Percentiles rank a stretch among this genome's conserved stretches.
Conservation (phyloP, 2,113 vertebrate species). For the Colinus virginianus region DNA sequence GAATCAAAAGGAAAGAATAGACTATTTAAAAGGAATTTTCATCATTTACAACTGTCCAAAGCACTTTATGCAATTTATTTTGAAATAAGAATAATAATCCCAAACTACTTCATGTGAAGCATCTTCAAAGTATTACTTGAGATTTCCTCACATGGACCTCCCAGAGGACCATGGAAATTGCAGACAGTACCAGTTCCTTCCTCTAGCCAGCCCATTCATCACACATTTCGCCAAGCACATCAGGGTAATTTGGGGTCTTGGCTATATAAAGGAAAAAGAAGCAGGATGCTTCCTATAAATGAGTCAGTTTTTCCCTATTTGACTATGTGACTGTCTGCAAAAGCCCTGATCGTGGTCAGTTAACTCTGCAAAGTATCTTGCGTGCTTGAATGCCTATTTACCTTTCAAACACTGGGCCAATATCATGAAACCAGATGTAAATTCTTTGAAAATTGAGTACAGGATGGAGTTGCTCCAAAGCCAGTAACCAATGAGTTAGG, state of each 20-base stretch:
- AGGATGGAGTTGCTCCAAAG: background rate
- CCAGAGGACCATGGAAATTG: slow-evolving; percentile 2
- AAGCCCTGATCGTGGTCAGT: background rate
- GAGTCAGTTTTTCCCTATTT: slow-evolving; percentile 23
- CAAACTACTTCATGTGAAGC: background rate
- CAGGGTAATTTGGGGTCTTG: slow-evolving; percentile 49
- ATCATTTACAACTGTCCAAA: background rate
- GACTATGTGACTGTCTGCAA: slow-evolving; percentile 18
- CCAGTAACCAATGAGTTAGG: background rate
- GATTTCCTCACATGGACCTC: slow-evolving; percentile 18
- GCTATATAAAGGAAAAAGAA: slow-evolving; percentile 13
- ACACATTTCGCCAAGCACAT: slow-evolving; percentile 24
- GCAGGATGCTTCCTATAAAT: slow-evolving; percentile 23
- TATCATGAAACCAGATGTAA: slow-evolving; percentile 27
- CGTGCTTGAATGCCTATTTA: background rate
- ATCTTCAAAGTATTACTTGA: background rate
- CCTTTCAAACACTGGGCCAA: slow-evolving; percentile 24
- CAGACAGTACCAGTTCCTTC: slow-evolving; percentile 7
- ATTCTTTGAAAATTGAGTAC: slow-evolving; percentile 21
- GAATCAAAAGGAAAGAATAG: background rate
- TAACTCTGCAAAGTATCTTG: slow-evolving; percentile 10
- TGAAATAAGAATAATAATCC: background rate
- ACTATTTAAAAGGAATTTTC: background rate
- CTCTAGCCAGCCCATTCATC: slow-evolving; percentile 41
- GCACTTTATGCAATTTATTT: background rate